Conservation (phyloP, 2,888 invertebrate genomes). For the Scaptomyza polygonia region DNA sequence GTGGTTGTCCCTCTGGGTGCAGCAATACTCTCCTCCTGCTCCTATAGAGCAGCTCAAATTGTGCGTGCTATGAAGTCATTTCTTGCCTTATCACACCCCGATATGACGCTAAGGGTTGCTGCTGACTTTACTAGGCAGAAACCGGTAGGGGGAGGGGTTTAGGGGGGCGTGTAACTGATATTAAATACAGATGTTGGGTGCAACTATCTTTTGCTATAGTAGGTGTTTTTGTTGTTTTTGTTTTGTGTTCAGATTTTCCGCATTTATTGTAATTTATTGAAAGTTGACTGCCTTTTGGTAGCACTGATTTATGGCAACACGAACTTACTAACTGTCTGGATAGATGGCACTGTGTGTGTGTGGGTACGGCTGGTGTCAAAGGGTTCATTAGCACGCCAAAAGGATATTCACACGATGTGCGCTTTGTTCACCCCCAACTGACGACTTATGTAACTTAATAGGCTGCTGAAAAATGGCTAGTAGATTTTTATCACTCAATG, state of each 20-base stretch:
- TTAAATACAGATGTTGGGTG: conserved; percentile 28
- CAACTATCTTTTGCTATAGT: conserved; percentile 23
- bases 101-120: conserved; percentile 66
- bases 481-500: conserved; percentile 69
- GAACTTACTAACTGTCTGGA: conserved; percentile 41
- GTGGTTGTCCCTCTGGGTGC: conserved; percentile 52
- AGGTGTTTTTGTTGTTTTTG: conserved; percentile 52
- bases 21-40: conserved; percentile 43
- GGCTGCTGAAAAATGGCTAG: conserved; percentile 71
- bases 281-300: conserved; percentile 48
- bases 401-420: conserved; percentile 72
- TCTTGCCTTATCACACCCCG: conserved; percentile 59
- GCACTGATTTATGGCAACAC: conserved; percentile 67
- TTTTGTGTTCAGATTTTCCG: conserved; percentile 52
- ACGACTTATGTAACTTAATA: conserved; percentile 75
- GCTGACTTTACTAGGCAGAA: conserved; percentile 24
- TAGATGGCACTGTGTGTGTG: conserved; percentile 29
- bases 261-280: conserved; percentile 68
- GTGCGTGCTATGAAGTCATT: conserved; percentile 81
- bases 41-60: conserved; percentile 65
- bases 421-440: conserved; percentile 28
- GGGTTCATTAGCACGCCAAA: conserved; percentile 73
- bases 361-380: conserved; percentile 53
- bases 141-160: no score
- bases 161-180: conserved; percentile 57